These are phyloP conservation scores for Podiceps cristatus DNA, from an alignment of 2,113 vertebrate genomes.

Conservation along the genomic window DNA sequence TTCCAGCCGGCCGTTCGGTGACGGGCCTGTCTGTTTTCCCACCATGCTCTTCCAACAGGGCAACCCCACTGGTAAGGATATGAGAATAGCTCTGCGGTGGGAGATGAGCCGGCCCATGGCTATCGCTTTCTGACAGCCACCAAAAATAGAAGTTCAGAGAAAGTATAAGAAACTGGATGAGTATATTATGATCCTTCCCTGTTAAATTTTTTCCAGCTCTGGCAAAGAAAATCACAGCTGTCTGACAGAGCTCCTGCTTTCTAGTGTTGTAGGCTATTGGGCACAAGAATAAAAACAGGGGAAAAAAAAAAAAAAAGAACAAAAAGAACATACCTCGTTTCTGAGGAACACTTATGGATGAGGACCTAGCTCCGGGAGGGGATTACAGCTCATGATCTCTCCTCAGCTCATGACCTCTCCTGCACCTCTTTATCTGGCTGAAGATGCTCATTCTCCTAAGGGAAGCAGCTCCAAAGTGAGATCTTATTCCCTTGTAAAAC, in stretches of 20 bases:
- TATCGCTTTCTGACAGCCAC: neutral
- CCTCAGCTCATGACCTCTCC: neutral
- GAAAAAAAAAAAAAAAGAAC: too few species aligned
- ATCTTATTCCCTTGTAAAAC: neutral
- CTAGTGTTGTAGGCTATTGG: neutral
- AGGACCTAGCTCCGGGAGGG: neutral
- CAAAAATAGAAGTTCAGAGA: neutral
- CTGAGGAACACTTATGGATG: neutral
- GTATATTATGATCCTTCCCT: neutral
- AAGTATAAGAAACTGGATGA: neutral
- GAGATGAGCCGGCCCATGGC: neutral
- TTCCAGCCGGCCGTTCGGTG: neutral
- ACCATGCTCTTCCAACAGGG: rapidly evolving
- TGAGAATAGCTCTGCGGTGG: neutral
- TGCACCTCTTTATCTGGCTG: neutral
- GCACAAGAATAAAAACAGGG: too few species aligned
- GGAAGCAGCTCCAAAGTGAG: neutral
- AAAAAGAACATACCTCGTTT: rapidly evolving
- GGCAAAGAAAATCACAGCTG: neutral
- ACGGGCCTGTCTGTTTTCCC: neutral
- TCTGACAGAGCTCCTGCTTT: neutral
- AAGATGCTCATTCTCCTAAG: neutral
- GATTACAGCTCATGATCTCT: neutral
- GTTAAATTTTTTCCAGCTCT: neutral
- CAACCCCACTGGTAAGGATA: neutral